These are phyloP conservation scores for Hipparchia sbordonii DNA, from an alignment of 2,888 invertebrate species.

Conservation along the genomic window DNA sequence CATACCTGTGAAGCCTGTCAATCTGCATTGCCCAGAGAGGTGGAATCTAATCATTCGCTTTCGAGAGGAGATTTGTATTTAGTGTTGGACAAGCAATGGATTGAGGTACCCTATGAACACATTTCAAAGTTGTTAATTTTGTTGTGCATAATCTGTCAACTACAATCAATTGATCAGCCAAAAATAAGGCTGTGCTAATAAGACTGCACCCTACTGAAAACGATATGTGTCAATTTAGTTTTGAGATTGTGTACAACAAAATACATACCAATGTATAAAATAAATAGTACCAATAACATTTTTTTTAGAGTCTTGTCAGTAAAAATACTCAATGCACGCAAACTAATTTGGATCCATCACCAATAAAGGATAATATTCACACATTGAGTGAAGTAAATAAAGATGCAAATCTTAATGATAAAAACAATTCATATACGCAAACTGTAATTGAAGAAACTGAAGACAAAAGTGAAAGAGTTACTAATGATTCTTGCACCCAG, in stretches of 20 bases:
- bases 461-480: background rate
- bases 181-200: too few species aligned
- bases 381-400: background rate
- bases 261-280: background rate
- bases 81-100: too few species aligned
- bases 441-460: conserved; percentile 1
- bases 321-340: conserved; percentile 6
- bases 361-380: background rate
- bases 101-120: too few species aligned
- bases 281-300: background rate
- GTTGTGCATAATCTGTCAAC: too few species aligned
- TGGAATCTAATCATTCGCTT: too few species aligned
- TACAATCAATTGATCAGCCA: too few species aligned
- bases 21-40: too few species aligned
- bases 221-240: background rate
- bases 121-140: too few species aligned
- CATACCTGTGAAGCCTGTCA: too few species aligned
- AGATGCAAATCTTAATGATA: background rate
- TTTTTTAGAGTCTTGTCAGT: conserved; percentile 3
- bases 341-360: conserved; percentile 6
- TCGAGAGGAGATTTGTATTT: too few species aligned
- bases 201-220: background rate
- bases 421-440: conserved; percentile 10
- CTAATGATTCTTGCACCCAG: conserved; percentile 48
- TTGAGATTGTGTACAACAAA: too few species aligned